Base-by-base conservation (phyloP, 2,113 vertebrate genomes). In the Rynchops niger region DNA sequence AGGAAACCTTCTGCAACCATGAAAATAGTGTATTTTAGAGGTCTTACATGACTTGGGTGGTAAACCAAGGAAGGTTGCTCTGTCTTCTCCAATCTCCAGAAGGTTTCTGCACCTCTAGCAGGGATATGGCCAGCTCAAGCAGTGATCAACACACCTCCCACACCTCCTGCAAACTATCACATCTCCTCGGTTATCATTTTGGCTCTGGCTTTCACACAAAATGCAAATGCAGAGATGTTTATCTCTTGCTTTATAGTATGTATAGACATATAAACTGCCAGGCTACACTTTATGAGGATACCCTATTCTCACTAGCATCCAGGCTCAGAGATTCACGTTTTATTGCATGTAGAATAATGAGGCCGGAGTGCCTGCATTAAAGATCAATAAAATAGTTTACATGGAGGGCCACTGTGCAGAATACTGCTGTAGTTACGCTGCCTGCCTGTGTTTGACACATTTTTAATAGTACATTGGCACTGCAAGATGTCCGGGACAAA, bases 141-240 rank as follows among this genome's bases (percentile, higher is more conserved):
- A 86, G 42, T 62, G 74, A 30, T 26, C 73, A 73, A 55, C 40
- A 80, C 59, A 87, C 56, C 45, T 97, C 91, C 86, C 83, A 78
- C 93, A 67, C 42, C 59, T 88, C 76, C 83, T 76, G 63, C 56
- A 93, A 72, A 29, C 70, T 15, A 82, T 77, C 81, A 45, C 73
- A 26, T 91, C 81, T 96, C 94, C 81, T 94, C 34, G 53, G 93
- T 86, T 83, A 80, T 77, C 53, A 58, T 82, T 95, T 88, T 87
- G 89, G 29, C 84, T 85, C 56, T 2, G n/a, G 34, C 42, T 91
- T 86, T 85, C 93, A 50, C 88, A 52, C 38, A 40, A 90, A 96
- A 95, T 93, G 86, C 82, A 97, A 97, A 97, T 80, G 26, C 78
- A 93, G 86, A 59, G 87, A 62, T 72, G 66, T 96, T 97, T 95